Percentiles rank a stretch among this genome's conserved stretches.
phyloP scores from a whole-genome alignment of 2,888 invertebrate genomes.

The Sycophila texana region DNA sequence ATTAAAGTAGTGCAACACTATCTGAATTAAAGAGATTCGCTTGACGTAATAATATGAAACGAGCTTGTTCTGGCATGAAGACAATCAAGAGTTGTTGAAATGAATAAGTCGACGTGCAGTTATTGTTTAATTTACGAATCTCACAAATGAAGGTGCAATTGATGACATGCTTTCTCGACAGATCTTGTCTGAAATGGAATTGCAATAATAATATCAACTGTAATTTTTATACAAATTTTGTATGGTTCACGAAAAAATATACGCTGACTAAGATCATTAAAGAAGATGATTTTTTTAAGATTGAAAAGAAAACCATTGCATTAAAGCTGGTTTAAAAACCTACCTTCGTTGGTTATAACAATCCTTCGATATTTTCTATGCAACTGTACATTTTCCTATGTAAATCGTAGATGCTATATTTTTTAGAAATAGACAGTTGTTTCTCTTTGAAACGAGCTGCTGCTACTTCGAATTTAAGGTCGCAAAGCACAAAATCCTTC shows the following conservation, averaged over 20 bases:
- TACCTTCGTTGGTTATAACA: conserved; percentile 38
- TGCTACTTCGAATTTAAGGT: conserved; percentile 10
- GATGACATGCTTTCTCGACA: neutral
- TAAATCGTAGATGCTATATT: conserved; percentile 48
- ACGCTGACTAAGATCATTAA: neutral
- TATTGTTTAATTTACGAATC: neutral
- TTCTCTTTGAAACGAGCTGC: conserved; percentile 34
- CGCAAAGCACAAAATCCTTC: neutral
- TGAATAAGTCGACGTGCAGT: neutral
- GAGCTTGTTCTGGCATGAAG: neutral
- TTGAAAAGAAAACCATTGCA: conserved; percentile 37
- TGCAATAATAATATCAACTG: conserved; percentile 27
- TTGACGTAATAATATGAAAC: neutral
- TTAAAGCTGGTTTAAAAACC: conserved; percentile 21
- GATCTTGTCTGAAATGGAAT: conserved; percentile 8
- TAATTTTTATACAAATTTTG: conserved; percentile 45
- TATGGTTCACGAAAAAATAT: neutral
- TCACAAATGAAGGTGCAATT: conserved; percentile 9
- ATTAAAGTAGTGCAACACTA: neutral
- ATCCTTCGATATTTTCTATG: conserved; percentile 52
- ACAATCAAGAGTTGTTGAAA: neutral
- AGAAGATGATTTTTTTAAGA: conserved; percentile 44
- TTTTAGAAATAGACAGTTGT: conserved; percentile 41
- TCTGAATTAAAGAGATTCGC: neutral
- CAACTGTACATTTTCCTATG: conserved; percentile 50